A percentile compares a stretch with the other conserved stretches of the same genome.
phyloP scores from a whole-genome alignment of 2,888 invertebrate species.

The Anorthoa munda region DNA sequence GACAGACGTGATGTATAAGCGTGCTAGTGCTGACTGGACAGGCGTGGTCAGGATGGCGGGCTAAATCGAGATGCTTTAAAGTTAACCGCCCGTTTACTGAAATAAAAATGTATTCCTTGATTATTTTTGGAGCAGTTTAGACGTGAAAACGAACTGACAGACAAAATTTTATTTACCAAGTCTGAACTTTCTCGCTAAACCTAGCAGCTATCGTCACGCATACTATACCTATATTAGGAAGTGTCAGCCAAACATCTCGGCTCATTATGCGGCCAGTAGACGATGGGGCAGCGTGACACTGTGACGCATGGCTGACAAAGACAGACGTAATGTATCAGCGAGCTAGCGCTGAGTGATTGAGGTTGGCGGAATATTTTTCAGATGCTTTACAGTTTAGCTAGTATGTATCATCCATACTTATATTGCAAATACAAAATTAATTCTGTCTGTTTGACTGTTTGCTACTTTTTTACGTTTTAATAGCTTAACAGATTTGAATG shows the following conservation, averaged over 20 bases:
- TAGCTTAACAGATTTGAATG: too few species aligned
- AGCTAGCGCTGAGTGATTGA: slow-evolving; percentile 19
- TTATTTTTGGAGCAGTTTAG: too few species aligned
- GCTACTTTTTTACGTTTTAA: too few species aligned
- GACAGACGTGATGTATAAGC: slow-evolving; percentile 55
- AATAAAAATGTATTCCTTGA: too few species aligned
- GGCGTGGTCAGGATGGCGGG: not conserved
- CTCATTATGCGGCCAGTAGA: slow-evolving; percentile 37
- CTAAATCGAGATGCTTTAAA: not conserved
- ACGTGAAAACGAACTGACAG: too few species aligned
- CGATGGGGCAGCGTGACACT: slow-evolving; percentile 34
- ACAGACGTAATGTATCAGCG: slow-evolving; percentile 54
- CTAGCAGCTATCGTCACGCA: not conserved
- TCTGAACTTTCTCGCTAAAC: not conserved
- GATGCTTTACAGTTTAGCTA: slow-evolving; percentile 4
- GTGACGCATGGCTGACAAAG: slow-evolving; percentile 60
- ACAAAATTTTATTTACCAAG: too few species aligned
- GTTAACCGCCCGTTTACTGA: too few species aligned
- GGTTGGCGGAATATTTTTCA: slow-evolving; percentile 10
- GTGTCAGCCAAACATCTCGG: slow-evolving; percentile 35
- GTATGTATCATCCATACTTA: not conserved
- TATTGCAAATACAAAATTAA: too few species aligned
- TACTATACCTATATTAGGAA: slow-evolving; percentile 5
- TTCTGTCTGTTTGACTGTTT: too few species aligned
- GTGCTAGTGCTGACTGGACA: slow-evolving; percentile 29